These are phyloP conservation scores for Carapus acus DNA, from an alignment of 2,797 vertebrate genomes.

Conservation along the genomic window DNA sequence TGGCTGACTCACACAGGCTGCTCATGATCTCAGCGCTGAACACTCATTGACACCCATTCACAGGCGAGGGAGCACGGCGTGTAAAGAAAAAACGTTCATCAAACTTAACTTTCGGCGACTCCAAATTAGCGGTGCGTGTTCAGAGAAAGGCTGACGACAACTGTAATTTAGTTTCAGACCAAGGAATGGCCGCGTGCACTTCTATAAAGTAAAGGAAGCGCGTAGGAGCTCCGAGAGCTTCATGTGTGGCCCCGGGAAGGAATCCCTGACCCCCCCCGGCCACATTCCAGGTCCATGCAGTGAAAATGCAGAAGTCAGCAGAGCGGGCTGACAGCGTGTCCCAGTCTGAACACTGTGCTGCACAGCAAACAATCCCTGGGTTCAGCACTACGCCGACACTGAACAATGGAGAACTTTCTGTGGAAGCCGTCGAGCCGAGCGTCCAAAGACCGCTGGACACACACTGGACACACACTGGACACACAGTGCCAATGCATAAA, in stretches of 20 bases:
- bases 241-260: constrained; percentile 28
- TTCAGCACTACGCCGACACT: constrained; percentile 65
- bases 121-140: background rate
- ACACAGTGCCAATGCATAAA: constrained; percentile 22
- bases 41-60: constrained; percentile 26
- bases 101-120: constrained; percentile 9
- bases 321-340: constrained; percentile 50
- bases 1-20: constrained; percentile 32
- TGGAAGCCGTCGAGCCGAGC: constrained; percentile 52
- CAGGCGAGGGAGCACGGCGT: constrained; percentile 29
- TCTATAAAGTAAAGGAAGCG: background rate
- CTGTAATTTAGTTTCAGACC: constrained; percentile 7
- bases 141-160: constrained; percentile 8
- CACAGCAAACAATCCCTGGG: constrained; percentile 67
- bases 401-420: constrained; percentile 76
- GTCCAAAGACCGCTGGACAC: constrained; percentile 46
- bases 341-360: constrained; percentile 54
- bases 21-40: constrained; percentile 19
- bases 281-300: constrained; percentile 56
- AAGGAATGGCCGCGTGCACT: background rate
- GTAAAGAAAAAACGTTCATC: constrained; percentile 17
- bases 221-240: constrained; percentile 19
- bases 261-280: constrained; percentile 32
- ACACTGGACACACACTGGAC: too few relatives aligned
- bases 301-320: constrained; percentile 62